phyloP scores from a whole-genome alignment of 2,113 vertebrate species.

The Chamaetylas fuelleborni region DNA sequence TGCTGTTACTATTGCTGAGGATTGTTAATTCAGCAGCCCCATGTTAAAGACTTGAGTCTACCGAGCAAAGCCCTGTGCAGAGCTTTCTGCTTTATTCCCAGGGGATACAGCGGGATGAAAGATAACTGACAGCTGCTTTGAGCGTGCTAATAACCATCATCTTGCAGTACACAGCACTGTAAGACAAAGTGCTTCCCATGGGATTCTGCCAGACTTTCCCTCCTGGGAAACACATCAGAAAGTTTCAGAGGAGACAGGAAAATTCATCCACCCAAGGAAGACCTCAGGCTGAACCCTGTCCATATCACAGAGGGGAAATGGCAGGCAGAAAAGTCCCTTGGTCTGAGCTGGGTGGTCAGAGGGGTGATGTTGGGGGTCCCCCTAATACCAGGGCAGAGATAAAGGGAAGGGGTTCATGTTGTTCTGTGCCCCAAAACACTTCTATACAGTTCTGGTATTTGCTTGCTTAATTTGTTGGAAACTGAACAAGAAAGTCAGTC shows the following conservation, averaged over 20 bases:
- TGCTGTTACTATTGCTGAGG: not conserved
- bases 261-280: not conserved
- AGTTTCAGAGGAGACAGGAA: not conserved
- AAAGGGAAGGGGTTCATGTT: not conserved
- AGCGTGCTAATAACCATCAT: not conserved
- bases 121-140: not conserved
- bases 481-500: not conserved
- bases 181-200: not conserved
- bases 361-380: accelerated
- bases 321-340: not conserved
- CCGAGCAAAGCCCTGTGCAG: not conserved
- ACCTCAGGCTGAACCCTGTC: not conserved
- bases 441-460: not conserved
- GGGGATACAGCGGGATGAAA: not conserved
- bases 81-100: not conserved
- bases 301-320: accelerated
- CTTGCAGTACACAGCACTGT: not conserved
- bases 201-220: not conserved
- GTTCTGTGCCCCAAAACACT: not conserved
- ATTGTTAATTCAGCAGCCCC: not conserved
- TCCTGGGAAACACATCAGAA: not conserved
- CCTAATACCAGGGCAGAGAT: not conserved
- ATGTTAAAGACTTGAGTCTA: not conserved
- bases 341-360: not conserved
- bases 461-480: not conserved